Conservation (phyloP, 2,797 vertebrate species). For the Meriones psammophilus region DNA sequence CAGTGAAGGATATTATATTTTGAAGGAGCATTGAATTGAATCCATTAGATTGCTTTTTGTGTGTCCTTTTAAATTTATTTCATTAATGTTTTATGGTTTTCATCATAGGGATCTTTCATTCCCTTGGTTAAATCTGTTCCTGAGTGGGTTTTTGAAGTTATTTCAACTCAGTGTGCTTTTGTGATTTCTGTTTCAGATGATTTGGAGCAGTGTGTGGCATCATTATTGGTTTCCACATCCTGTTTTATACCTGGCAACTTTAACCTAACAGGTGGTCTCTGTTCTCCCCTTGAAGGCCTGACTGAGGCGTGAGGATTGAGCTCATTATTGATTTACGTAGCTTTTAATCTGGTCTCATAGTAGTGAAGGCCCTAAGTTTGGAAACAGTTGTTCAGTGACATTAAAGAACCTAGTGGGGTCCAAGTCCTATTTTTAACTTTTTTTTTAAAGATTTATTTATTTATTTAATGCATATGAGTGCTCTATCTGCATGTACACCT, state of each 20-base stretch:
- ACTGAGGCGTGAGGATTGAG: not conserved
- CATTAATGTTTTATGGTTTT: not conserved
- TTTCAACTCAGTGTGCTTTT: not conserved
- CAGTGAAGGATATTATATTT: not conserved
- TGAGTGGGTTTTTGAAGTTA: not conserved
- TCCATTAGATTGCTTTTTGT: not conserved
- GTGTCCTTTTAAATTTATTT: not conserved
- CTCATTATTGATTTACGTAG: not conserved
- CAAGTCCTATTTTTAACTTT: not conserved
- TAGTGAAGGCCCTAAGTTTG: not conserved
- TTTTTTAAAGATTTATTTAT: too few relatives aligned
- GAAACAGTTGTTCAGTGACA: not conserved
- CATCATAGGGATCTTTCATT: not conserved
- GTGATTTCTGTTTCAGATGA: not conserved
- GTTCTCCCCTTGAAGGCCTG: constrained; percentile 39
- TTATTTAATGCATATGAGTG: too few relatives aligned
- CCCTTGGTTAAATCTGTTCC: not conserved
- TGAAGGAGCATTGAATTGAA: not conserved
- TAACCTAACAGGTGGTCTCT: not conserved
- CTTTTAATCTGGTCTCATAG: not conserved
- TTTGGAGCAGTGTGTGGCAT: not conserved
- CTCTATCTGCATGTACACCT: too few relatives aligned
- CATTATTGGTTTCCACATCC: not conserved
- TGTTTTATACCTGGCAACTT: not conserved
- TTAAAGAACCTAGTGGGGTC: not conserved